Percentiles rank a stretch among this genome's conserved stretches.
Conservation (phyloP, 2,113 vertebrate species). For the Hirundichthys speculiger region DNA sequence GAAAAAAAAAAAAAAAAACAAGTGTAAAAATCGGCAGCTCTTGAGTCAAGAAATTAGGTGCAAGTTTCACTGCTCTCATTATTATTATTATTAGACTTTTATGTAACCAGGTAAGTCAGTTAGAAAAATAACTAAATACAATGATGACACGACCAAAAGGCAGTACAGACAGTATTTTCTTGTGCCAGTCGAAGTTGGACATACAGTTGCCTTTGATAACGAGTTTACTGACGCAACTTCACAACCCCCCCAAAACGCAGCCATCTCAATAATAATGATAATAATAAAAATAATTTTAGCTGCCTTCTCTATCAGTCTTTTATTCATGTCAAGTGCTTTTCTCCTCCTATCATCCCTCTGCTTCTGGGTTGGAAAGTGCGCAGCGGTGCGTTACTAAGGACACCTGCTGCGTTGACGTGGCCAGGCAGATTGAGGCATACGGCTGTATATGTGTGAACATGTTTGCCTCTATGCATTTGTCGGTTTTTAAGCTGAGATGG, state of each 20-base stretch:
- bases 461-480: constrained; percentile 57
- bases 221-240: constrained; percentile 31
- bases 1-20: constrained; percentile 33
- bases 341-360: constrained; percentile 47
- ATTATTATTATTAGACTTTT: too few relatives aligned
- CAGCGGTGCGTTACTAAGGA: constrained; percentile 74
- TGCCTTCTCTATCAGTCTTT: too few relatives aligned
- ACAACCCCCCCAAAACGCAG: constrained; percentile 10
- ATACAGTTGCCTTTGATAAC: too few relatives aligned
- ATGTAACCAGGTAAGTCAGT: too few relatives aligned
- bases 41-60: constrained; percentile 38
- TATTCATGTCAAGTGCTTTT: too few relatives aligned
- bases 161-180: too few relatives aligned
- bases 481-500: constrained; percentile 57
- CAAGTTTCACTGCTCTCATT: constrained; percentile 33
- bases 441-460: constrained; percentile 21
- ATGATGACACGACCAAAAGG: too few relatives aligned
- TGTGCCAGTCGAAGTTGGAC: too few relatives aligned
- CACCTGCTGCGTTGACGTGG: constrained; percentile 76
- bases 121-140: too few relatives aligned
- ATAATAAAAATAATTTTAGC: too few relatives aligned
- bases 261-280: too few relatives aligned
- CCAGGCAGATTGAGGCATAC: constrained; percentile 55
- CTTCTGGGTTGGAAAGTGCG: constrained; percentile 65
- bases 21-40: constrained; percentile 51